These are phyloP conservation scores for Sparus aurata DNA, from an alignment of 2,797 vertebrate genomes.

Conservation along the genomic window DNA sequence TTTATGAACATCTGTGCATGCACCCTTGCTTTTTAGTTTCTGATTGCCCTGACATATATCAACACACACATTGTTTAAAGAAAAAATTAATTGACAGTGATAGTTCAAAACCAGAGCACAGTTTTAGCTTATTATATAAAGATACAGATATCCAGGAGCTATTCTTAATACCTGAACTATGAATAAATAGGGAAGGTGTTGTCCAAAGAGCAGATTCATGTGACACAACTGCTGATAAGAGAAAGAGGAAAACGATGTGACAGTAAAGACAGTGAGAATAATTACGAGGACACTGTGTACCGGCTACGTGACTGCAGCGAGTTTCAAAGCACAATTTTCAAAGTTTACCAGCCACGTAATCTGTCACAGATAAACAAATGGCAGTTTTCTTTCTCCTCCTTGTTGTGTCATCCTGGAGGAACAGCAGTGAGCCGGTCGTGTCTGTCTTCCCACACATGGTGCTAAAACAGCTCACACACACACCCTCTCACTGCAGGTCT, in stretches of 20 bases:
- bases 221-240: background rate
- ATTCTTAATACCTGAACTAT: background rate
- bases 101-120: background rate
- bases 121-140: conserved; percentile 2
- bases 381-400: conserved; percentile 9
- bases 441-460: conserved; percentile 55
- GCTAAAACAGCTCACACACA: conserved; percentile 44
- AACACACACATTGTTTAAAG: background rate
- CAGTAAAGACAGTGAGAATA: background rate
- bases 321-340: background rate
- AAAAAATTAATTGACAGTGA: background rate
- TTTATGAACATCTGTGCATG: background rate
- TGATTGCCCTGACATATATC: background rate
- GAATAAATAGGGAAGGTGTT: background rate
- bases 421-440: conserved; percentile 41
- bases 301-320: background rate
- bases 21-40: background rate
- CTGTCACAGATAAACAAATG: background rate
- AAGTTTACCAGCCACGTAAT: background rate
- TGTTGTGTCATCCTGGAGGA: conserved; percentile 56
- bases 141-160: background rate
- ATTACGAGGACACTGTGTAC: conserved; percentile 1
- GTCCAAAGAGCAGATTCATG: conserved; percentile 1
- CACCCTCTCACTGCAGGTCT: conserved; percentile 68
- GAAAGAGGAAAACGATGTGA: background rate